phyloP scores from a whole-genome alignment of 2,113 vertebrate genomes.

The Eleginops maclovinus region DNA sequence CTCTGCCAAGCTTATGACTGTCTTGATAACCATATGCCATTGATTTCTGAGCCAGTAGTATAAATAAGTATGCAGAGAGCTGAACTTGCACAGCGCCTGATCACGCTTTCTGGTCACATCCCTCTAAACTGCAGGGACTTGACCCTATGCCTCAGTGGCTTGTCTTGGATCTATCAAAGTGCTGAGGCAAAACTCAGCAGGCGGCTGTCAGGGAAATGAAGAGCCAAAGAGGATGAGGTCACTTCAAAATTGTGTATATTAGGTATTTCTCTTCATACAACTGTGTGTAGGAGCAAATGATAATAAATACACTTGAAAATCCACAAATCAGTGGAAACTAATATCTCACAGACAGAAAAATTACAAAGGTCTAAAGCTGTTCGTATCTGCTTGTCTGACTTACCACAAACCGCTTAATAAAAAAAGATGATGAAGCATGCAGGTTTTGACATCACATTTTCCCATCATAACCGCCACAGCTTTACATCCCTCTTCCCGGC shows the following conservation, averaged over 20 bases:
- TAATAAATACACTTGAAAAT: slow-evolving; percentile 42
- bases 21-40: slow-evolving; percentile 69
- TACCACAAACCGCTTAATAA: slow-evolving; percentile 23
- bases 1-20: slow-evolving; percentile 49
- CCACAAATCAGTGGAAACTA: slow-evolving; percentile 17
- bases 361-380: slow-evolving; percentile 16
- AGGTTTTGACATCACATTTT: slow-evolving; percentile 18
- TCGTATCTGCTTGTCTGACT: slow-evolving; percentile 26
- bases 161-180: slow-evolving; percentile 77
- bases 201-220: slow-evolving; percentile 68
- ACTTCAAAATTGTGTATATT: slow-evolving; percentile 57
- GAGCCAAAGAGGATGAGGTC: slow-evolving; percentile 72
- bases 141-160: slow-evolving; percentile 72
- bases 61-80: slow-evolving; percentile 47
- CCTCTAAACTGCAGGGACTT: slow-evolving; percentile 67
- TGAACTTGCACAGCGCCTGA: slow-evolving; percentile 54
- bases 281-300: slow-evolving; percentile 26
- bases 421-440: slow-evolving; percentile 14
- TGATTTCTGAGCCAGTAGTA: slow-evolving; percentile 46
- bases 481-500: slow-evolving; percentile 5
- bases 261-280: slow-evolving; percentile 58
- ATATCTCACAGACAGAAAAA: slow-evolving; percentile 24
- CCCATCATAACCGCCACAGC: slow-evolving; percentile 12
- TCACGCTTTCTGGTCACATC: slow-evolving; percentile 75
- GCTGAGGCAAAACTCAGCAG: slow-evolving; percentile 66